Evolutionary conservation across 2,888 invertebrate species (phyloP).

Genomic region (Drosophila ustulata): DNA sequence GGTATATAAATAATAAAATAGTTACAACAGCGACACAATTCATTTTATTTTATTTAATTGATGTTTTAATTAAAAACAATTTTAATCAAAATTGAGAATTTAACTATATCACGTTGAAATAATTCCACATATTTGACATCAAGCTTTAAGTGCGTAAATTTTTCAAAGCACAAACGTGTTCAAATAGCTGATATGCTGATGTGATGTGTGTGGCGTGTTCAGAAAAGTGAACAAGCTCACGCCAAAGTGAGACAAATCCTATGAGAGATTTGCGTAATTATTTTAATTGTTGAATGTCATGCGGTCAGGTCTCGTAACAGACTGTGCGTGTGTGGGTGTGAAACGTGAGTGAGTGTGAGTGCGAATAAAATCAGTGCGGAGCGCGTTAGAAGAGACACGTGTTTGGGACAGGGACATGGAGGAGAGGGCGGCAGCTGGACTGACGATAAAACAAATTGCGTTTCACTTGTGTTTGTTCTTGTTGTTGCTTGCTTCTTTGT

Average conservation of each 20-base stretch:
- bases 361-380: conserved; percentile 55
- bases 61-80: too few relatives aligned
- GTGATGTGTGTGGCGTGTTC: conserved; percentile 17
- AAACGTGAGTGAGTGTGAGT: conserved; percentile 12
- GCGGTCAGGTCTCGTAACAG: conserved; percentile 61
- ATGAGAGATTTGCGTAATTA: conserved; percentile 77
- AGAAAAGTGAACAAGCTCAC: conserved; percentile 33
- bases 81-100: too few relatives aligned
- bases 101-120: too few relatives aligned
- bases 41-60: too few relatives aligned
- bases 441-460: conserved; percentile 72
- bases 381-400: conserved; percentile 37
- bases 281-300: conserved; percentile 82
- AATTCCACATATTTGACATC: not conserved
- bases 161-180: not conserved
- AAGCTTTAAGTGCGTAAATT: not conserved
- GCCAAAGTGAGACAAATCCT: conserved; percentile 70
- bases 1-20: too few relatives aligned
- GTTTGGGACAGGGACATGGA: conserved; percentile 9
- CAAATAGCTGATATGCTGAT: conserved; percentile 1
- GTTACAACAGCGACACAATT: too few relatives aligned
- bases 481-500: conserved; percentile 45
- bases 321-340: conserved; percentile 18
- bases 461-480: conserved; percentile 55
- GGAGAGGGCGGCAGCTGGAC: conserved; percentile 17